Conservation (phyloP, 2,888 invertebrate species). For the Trypoxylon attenuatum region DNA sequence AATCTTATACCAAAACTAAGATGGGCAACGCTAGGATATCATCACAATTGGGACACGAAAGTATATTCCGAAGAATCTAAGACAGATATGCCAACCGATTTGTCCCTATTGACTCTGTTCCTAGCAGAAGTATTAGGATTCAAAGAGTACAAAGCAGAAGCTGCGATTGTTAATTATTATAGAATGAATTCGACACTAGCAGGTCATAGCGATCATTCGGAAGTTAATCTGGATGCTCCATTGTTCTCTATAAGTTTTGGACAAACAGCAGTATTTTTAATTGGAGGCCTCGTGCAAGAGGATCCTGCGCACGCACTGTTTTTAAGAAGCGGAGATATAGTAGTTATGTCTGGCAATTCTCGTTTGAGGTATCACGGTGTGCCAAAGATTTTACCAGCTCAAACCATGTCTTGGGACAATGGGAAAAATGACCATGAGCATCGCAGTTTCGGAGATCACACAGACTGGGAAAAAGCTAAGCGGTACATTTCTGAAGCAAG, state of each 20-base stretch:
- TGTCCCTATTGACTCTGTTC: constrained; percentile 80
- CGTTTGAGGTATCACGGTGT: constrained; percentile 95
- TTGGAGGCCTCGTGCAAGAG: constrained; percentile 87
- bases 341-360: constrained; percentile 91
- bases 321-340: constrained; percentile 91
- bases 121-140: constrained; percentile 80
- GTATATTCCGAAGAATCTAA: constrained; percentile 83
- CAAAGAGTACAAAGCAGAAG: constrained; percentile 84
- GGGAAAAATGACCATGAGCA: constrained; percentile 38
- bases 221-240: constrained; percentile 89
- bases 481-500: constrained; percentile 77
- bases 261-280: constrained; percentile 93
- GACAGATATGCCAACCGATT: constrained; percentile 84
- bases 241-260: constrained; percentile 97
- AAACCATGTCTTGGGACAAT: constrained; percentile 76
- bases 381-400: constrained; percentile 84
- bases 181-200: constrained; percentile 93
- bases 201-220: constrained; percentile 96
- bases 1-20: constrained; percentile 79
- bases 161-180: constrained; percentile 97
- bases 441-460: constrained; percentile 13
- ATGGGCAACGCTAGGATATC: constrained; percentile 98
- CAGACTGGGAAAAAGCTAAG: constrained; percentile 63
- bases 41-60: constrained; percentile 98
- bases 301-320: constrained; percentile 83